Percentiles rank a stretch among this genome's conserved stretches.
These are phyloP conservation scores for Proisotoma minuta DNA, from an alignment of 2,888 invertebrate species.

Conservation along the genomic window DNA sequence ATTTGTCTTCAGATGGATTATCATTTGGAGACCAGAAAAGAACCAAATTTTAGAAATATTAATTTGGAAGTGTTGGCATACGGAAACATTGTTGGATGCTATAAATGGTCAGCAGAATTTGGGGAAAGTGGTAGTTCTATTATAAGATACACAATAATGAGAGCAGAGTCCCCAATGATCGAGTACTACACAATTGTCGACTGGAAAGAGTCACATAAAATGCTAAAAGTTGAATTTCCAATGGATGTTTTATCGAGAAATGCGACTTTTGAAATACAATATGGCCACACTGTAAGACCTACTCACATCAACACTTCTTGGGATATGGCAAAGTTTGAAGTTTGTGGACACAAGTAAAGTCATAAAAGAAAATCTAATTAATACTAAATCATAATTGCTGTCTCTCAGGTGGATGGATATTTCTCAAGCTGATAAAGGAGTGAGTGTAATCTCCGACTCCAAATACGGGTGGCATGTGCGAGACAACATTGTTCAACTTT, in stretches of 20 bases:
- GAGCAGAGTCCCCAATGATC: constrained; percentile 52
- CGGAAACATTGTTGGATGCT: constrained; percentile 31
- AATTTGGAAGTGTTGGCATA: neutral
- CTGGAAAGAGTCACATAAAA: constrained; percentile 54
- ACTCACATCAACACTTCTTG: constrained; percentile 56
- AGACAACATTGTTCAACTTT: constrained; percentile 52
- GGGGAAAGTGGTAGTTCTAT: constrained; percentile 27
- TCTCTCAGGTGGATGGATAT: constrained; percentile 53
- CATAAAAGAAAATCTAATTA: constrained; percentile 25
- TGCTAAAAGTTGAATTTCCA: constrained; percentile 55
- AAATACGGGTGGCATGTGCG: constrained; percentile 55
- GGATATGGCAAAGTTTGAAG: constrained; percentile 56
- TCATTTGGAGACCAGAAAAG: constrained; percentile 53
- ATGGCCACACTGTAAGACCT: constrained; percentile 53
- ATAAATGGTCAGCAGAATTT: constrained; percentile 31
- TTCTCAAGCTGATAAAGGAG: constrained; percentile 53
- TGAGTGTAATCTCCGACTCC: constrained; percentile 54
- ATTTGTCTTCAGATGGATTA: constrained; percentile 55
- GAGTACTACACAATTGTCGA: constrained; percentile 50
- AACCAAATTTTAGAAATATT: constrained; percentile 11
- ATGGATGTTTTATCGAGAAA: constrained; percentile 49
- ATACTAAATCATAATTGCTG: neutral
- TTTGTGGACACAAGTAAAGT: constrained; percentile 54
- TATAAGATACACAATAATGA: constrained; percentile 51
- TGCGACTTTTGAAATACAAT: constrained; percentile 55